Evolutionary conservation across 2,113 vertebrate genomes (phyloP).

Genomic region (Mesembrinibis cayennensis): DNA sequence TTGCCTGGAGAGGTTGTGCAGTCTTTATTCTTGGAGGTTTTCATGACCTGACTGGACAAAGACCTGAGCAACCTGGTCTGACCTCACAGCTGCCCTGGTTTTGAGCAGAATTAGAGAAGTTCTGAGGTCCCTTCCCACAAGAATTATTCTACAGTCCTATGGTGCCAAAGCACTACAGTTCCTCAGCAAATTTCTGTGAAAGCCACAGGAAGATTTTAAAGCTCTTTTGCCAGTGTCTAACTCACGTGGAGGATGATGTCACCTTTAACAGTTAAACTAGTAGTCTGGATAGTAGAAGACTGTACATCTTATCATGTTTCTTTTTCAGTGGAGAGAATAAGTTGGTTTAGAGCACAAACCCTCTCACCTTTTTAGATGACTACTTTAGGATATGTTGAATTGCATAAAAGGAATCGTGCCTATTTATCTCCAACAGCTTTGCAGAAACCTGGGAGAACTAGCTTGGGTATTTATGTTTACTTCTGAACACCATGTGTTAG

Average conservation of each 20-base stretch:
- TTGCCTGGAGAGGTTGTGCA: background rate
- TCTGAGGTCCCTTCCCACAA: background rate
- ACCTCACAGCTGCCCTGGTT: background rate
- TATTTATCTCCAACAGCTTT: background rate
- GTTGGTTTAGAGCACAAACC: background rate
- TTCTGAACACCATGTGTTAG: background rate
- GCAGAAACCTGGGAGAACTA: background rate
- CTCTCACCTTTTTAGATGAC: background rate
- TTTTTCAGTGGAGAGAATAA: background rate
- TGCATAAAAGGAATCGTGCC: background rate
- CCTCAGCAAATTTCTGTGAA: background rate
- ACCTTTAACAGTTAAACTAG: background rate
- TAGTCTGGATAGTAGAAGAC: background rate
- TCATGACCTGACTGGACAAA: background rate
- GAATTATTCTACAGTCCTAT: background rate
- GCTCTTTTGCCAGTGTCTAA: background rate
- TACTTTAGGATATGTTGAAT: background rate
- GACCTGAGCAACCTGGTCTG: background rate
- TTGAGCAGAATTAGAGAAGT: background rate
- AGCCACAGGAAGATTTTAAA: background rate
- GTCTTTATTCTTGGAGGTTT: background rate
- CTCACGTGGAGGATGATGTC: rapidly evolving
- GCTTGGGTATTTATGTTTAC: background rate
- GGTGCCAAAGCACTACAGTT: background rate
- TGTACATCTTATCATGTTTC: background rate